Percentiles rank a stretch among this genome's conserved stretches.
Conservation (phyloP, 2,888 invertebrate genomes). For the Apotomis betuletana region DNA sequence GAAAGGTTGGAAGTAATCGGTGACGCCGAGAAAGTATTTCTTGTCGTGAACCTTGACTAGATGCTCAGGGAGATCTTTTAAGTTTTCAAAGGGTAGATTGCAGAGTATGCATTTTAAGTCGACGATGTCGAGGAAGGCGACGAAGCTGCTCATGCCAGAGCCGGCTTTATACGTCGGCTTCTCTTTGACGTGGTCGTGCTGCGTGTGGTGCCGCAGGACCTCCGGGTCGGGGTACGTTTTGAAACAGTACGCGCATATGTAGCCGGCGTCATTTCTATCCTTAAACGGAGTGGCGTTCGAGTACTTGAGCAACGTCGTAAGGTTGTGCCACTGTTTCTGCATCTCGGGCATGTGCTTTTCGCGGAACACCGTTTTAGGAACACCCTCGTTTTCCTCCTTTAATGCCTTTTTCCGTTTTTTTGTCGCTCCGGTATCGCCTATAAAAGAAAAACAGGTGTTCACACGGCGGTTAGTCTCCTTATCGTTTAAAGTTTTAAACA, state of each 20-base stretch:
- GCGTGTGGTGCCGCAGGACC: slow-evolving; percentile 65
- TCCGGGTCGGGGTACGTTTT: slow-evolving; percentile 70
- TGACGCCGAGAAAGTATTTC: slow-evolving; percentile 66
- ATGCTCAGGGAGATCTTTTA: slow-evolving; percentile 65
- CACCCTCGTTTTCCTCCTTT: slow-evolving; percentile 61
- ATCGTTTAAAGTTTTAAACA: slow-evolving; percentile 24
- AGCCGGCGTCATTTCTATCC: slow-evolving; percentile 74
- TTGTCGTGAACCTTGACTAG: slow-evolving; percentile 68
- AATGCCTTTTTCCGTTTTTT: slow-evolving; percentile 68
- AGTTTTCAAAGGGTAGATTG: slow-evolving; percentile 58
- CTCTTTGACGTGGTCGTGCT: slow-evolving; percentile 67
- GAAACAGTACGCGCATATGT: slow-evolving; percentile 75
- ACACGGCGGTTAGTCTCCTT: slow-evolving; percentile 60
- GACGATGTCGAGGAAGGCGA: slow-evolving; percentile 73
- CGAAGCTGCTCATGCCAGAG: slow-evolving; percentile 70
- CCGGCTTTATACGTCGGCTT: slow-evolving; percentile 72
- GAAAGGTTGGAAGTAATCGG: slow-evolving; percentile 73
- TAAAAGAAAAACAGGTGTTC: slow-evolving; percentile 80
- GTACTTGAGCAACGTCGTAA: slow-evolving; percentile 68
- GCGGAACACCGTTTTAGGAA: slow-evolving; percentile 56
- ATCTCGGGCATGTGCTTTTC: slow-evolving; percentile 68
- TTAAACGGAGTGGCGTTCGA: slow-evolving; percentile 78
- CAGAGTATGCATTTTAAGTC: slow-evolving; percentile 73
- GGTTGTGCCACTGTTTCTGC: slow-evolving; percentile 78
- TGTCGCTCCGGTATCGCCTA: slow-evolving; percentile 72